These are phyloP conservation scores for Pseudococcus jackbeardsleyi DNA, from an alignment of 2,888 invertebrate genomes.

Conservation along the genomic window DNA sequence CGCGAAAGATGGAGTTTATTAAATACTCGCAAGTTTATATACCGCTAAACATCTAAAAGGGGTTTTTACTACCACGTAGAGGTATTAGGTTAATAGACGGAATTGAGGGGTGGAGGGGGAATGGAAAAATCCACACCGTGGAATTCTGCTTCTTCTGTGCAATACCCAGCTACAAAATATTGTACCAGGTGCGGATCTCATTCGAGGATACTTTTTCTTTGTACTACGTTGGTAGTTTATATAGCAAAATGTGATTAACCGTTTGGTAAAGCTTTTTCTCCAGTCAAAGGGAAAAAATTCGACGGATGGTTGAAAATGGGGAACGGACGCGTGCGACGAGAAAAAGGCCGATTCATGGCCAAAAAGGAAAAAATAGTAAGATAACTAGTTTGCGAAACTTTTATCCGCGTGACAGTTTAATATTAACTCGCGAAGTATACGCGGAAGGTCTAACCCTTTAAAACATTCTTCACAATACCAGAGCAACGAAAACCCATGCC, in stretches of 20 bases:
- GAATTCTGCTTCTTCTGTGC: neutral
- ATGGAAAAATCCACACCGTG: neutral
- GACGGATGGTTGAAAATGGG: neutral
- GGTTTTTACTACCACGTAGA: neutral
- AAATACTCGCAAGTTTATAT: slow-evolving; percentile 12
- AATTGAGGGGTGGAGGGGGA: neutral
- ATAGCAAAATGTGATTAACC: neutral
- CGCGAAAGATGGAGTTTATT: slow-evolving; percentile 1
- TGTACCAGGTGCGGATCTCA: neutral
- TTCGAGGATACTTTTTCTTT: neutral
- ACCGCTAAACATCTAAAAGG: slow-evolving; percentile 12
- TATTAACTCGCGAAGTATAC: slow-evolving; percentile 19
- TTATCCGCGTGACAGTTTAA: slow-evolving; percentile 42
- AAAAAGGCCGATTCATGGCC: neutral
- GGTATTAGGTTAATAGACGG: neutral
- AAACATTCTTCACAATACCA: slow-evolving; percentile 23
- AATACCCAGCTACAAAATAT: neutral
- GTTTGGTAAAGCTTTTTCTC: neutral
- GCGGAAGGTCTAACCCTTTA: slow-evolving; percentile 24
- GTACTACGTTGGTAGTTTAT: too few relatives aligned
- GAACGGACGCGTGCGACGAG: neutral
- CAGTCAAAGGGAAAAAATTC: slow-evolving; percentile 23
- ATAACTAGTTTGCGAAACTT: slow-evolving; percentile 32
- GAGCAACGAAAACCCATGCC: neutral
- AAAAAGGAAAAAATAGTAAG: slow-evolving; percentile 13